Conservation (phyloP, 2,888 invertebrate genomes). For the Drosophila pseudotakahashii region DNA sequence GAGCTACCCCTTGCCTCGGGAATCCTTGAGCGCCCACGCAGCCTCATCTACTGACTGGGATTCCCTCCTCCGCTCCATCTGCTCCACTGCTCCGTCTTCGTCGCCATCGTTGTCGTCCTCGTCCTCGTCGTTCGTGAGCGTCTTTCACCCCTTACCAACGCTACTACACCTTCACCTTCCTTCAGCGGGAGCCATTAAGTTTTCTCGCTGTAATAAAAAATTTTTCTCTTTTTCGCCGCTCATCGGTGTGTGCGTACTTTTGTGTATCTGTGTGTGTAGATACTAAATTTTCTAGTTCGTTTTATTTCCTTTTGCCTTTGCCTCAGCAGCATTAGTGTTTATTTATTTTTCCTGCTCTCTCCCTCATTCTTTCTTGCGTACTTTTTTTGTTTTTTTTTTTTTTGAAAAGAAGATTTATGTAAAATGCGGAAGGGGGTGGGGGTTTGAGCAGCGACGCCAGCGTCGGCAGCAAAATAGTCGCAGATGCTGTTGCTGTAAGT, state of each 20-base stretch:
- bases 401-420: constrained; percentile 84
- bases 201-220: constrained; percentile 83
- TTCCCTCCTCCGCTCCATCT: background rate
- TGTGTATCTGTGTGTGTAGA: constrained; percentile 63
- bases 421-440: constrained; percentile 68
- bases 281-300: constrained; percentile 81
- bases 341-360: constrained; percentile 77
- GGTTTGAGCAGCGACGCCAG: constrained; percentile 45
- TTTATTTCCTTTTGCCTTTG: constrained; percentile 63
- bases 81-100: background rate
- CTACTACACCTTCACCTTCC: constrained; percentile 30
- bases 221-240: constrained; percentile 72
- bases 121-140: constrained; percentile 17
- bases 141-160: constrained; percentile 11
- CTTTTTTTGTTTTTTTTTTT: constrained; percentile 73
- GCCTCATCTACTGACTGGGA: constrained; percentile 3
- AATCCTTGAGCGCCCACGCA: constrained; percentile 6
- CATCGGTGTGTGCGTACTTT: constrained; percentile 39
- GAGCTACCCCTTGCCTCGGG: background rate
- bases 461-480: constrained; percentile 66
- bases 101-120: background rate
- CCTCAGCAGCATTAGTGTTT: constrained; percentile 81
- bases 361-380: constrained; percentile 45
- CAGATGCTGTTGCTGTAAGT: constrained; percentile 81
- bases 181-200: constrained; percentile 81